These are phyloP conservation scores for Meloidogyne exigua DNA, from an alignment of 1,140 invertebrate genomes.

Conservation along the genomic window DNA sequence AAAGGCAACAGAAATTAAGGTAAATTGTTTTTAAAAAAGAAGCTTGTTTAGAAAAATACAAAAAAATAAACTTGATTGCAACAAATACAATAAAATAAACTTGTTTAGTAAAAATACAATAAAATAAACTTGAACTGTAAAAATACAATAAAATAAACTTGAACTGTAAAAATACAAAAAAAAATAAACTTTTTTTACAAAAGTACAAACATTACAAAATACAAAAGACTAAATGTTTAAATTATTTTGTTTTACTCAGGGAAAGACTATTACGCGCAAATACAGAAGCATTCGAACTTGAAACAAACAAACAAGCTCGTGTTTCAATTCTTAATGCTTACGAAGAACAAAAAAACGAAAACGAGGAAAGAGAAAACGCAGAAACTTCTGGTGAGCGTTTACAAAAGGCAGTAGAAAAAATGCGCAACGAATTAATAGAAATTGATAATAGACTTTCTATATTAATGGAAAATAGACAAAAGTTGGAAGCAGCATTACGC, in stretches of 20 bases:
- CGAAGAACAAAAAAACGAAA: slow-evolving; percentile 50
- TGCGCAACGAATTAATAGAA: slow-evolving; percentile 20
- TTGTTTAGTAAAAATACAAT: background rate
- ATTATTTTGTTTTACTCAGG: slow-evolving; percentile 25
- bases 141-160: no score
- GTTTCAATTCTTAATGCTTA: slow-evolving; percentile 56
- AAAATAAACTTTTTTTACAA: background rate
- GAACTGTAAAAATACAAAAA: background rate
- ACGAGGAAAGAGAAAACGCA: slow-evolving; percentile 55
- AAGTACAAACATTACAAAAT: no score
- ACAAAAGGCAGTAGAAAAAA: slow-evolving; percentile 43
- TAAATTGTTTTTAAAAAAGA: slow-evolving; percentile 17
- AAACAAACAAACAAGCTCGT: slow-evolving; percentile 54
- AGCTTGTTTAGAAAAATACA: background rate
- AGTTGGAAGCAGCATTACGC: slow-evolving; percentile 54
- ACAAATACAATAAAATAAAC: background rate
- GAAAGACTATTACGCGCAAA: slow-evolving; percentile 55
- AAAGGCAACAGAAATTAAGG: slow-evolving; percentile 58
- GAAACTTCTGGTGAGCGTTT: slow-evolving; percentile 52
- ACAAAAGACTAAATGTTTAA: background rate
- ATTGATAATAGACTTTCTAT: slow-evolving; percentile 10
- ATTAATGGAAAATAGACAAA: slow-evolving; percentile 51
- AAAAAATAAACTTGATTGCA: background rate
- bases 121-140: background rate
- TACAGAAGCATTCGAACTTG: slow-evolving; percentile 56